A percentile compares a stretch with the other conserved stretches of the same genome.
These are phyloP conservation scores for Melieria picta DNA, from an alignment of 2,888 invertebrate genomes.

Conservation along the genomic window DNA sequence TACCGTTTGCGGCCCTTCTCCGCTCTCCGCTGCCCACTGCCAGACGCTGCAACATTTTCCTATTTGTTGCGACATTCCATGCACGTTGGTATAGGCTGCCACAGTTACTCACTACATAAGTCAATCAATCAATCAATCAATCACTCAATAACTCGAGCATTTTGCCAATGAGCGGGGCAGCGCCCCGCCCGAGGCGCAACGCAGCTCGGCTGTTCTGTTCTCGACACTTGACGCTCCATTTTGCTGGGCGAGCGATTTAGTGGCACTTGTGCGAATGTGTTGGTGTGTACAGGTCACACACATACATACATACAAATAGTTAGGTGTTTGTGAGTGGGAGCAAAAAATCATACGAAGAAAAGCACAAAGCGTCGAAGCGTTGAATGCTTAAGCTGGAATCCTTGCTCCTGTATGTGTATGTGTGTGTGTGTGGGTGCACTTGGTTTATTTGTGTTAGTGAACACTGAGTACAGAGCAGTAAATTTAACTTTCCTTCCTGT, in stretches of 20 bases:
- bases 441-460: too few relatives aligned
- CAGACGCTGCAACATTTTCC: background rate
- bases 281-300: background rate
- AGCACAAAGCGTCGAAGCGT: too few relatives aligned
- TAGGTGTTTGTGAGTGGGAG: too few relatives aligned
- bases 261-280: background rate
- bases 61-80: background rate
- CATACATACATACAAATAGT: too few relatives aligned
- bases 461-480: too few relatives aligned
- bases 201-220: background rate
- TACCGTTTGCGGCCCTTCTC: too few relatives aligned
- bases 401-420: too few relatives aligned
- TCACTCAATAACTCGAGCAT: slow-evolving; percentile 44
- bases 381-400: too few relatives aligned
- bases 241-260: background rate
- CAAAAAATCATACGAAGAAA: too few relatives aligned
- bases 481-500: too few relatives aligned
- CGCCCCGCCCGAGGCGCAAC: background rate
- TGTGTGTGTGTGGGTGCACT: too few relatives aligned
- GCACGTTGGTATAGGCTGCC: background rate
- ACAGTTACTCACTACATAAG: slow-evolving; percentile 26
- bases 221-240: background rate
- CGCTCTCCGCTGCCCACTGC: too few relatives aligned
- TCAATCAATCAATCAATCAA: slow-evolving; percentile 41
- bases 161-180: slow-evolving; percentile 42